These are phyloP conservation scores for Molorchus minor DNA, from an alignment of 2,888 invertebrate genomes.

Conservation along the genomic window DNA sequence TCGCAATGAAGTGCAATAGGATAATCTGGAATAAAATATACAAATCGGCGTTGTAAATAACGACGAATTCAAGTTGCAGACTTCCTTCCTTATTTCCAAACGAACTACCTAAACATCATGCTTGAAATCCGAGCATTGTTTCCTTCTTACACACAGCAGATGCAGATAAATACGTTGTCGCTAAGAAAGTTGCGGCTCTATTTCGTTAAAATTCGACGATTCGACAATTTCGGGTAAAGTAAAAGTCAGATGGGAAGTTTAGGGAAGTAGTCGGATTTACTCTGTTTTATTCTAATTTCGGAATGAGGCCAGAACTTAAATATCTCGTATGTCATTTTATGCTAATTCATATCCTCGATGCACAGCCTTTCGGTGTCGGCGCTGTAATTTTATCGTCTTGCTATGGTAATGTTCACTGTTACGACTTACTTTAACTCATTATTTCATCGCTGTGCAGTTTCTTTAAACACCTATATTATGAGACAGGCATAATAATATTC, in stretches of 20 bases:
- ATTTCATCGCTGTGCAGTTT: too few species aligned
- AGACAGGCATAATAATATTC: too few species aligned
- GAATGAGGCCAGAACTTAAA: not conserved
- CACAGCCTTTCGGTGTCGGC: too few species aligned
- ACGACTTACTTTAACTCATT: too few species aligned
- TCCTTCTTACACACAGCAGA: slow-evolving; percentile 9
- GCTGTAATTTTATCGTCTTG: too few species aligned
- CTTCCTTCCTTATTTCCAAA: not conserved
- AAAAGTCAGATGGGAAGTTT: slow-evolving; percentile 15
- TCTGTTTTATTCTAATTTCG: slow-evolving; percentile 1
- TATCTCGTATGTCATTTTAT: not conserved
- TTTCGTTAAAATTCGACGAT: slow-evolving; percentile 16
- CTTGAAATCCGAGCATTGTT: slow-evolving; percentile 5
- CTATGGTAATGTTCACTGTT: too few species aligned
- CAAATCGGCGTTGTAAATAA: too few species aligned
- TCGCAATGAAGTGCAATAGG: too few species aligned
- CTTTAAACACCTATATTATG: too few species aligned
- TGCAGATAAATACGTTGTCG: slow-evolving; percentile 12
- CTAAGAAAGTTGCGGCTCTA: slow-evolving; percentile 12
- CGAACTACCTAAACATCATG: slow-evolving; percentile 4
- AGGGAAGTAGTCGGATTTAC: not conserved
- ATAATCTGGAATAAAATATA: too few species aligned
- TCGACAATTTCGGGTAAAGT: slow-evolving; percentile 11
- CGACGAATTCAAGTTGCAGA: not conserved
- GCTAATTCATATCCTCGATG: not conserved